Percentiles rank a stretch among this genome's conserved stretches.
Conservation (phyloP, 2,113 vertebrate species). For the Psilopogon haemacephalus region DNA sequence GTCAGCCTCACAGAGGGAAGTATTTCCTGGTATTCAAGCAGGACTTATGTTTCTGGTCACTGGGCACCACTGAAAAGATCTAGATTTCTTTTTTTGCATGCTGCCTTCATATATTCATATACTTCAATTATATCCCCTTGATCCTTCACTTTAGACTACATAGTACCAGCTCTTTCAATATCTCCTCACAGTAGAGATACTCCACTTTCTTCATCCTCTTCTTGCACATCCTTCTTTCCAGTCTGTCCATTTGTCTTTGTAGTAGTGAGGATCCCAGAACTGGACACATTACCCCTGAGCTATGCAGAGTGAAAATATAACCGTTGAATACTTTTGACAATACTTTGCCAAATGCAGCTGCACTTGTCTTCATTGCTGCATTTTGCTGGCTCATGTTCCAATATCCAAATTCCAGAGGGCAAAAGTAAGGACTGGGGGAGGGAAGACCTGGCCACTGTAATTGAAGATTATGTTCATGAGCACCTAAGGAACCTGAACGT, state of each 20-base stretch:
- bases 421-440: no score
- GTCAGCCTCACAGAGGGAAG: no score
- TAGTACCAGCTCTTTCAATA: neutral
- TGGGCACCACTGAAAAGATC: neutral
- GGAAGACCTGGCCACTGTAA: no score
- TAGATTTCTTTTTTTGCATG: neutral
- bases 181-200: neutral
- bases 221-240: neutral
- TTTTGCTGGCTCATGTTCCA: no score
- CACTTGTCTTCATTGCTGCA: no score
- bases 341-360: no score
- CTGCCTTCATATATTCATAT: neutral
- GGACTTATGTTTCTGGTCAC: neutral
- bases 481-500: no score
- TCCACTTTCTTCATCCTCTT: neutral
- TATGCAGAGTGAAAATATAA: neutral
- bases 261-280: neutral
- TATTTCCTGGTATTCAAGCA: neutral
- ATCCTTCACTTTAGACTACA: neutral
- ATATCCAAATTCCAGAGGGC: no score
- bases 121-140: neutral
- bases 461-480: no score
- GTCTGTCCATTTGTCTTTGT: neutral
- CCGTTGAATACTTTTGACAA: no score
- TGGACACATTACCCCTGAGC: neutral